Evolutionary conservation across 2,113 vertebrate species (phyloP).

Genomic region (Hoplias malabaricus): DNA sequence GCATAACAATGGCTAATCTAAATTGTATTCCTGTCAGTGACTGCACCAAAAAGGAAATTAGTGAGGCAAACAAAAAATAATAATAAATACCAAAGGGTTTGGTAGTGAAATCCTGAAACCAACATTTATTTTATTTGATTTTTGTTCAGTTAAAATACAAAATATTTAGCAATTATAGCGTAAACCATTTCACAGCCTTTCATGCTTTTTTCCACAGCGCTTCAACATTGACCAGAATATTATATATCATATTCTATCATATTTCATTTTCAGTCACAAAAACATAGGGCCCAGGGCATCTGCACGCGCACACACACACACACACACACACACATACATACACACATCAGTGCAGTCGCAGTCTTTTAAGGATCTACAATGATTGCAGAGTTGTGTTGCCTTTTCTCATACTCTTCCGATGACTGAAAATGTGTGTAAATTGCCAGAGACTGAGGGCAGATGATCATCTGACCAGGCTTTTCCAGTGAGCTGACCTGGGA

Average conservation of each 20-base stretch:
- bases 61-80: neutral
- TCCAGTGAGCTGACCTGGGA: conserved; percentile 9
- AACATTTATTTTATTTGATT: conserved; percentile 83
- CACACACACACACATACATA: conserved; percentile 41
- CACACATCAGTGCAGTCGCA: conserved; percentile 37
- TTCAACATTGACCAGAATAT: conserved; percentile 76
- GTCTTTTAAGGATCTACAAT: conserved; percentile 48
- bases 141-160: conserved; percentile 83
- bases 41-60: neutral
- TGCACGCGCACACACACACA: conserved; percentile 44
- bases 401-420: conserved; percentile 12
- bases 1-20: no score
- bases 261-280: conserved; percentile 54
- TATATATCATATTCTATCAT: conserved; percentile 59
- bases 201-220: conserved; percentile 82
- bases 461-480: conserved; percentile 53
- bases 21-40: no score
- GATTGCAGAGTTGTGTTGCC: conserved; percentile 7
- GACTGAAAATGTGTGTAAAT: conserved; percentile 62
- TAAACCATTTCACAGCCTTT: conserved; percentile 81
- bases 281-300: conserved; percentile 1
- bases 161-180: conserved; percentile 83
- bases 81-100: conserved; percentile 19
- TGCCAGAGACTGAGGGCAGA: conserved; percentile 57
- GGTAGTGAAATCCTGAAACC: conserved; percentile 81